Conservation (phyloP, 2,113 vertebrate species). For the Cercocebus atys region DNA sequence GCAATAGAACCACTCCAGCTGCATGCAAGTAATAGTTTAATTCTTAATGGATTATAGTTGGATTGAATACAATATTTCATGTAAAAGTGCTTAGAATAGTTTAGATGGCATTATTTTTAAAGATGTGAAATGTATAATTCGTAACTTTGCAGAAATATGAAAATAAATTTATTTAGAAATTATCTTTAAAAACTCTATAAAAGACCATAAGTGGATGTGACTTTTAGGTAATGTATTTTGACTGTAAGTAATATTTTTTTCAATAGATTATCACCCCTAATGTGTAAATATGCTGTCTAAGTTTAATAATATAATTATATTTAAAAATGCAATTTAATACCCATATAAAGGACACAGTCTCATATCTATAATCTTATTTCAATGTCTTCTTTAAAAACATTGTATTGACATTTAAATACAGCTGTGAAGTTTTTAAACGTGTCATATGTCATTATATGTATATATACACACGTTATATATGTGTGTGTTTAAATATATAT, state of each 20-base stretch:
- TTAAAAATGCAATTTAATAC: neutral
- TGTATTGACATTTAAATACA: neutral
- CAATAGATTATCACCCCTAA: neutral
- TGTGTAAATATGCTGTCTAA: neutral
- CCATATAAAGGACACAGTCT: neutral
- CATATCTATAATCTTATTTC: neutral
- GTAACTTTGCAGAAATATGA: neutral
- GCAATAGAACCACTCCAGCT: neutral
- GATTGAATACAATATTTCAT: neutral
- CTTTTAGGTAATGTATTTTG: neutral
- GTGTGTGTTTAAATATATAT: neutral
- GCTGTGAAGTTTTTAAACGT: neutral
- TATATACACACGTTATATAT: too few relatives aligned
- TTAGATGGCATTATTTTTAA: neutral
- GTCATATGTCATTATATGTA: neutral
- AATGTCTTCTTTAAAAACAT: neutral
- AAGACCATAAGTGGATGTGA: neutral
- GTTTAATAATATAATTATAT: neutral
- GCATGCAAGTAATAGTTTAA: neutral
- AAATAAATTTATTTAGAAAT: neutral
- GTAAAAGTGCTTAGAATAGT: neutral
- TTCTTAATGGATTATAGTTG: neutral
- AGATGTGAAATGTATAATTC: neutral
- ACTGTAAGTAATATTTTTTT: neutral
- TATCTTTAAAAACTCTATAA: neutral